Conservation (phyloP, 1,140 invertebrate species). For the Nasonia vitripennis region DNA sequence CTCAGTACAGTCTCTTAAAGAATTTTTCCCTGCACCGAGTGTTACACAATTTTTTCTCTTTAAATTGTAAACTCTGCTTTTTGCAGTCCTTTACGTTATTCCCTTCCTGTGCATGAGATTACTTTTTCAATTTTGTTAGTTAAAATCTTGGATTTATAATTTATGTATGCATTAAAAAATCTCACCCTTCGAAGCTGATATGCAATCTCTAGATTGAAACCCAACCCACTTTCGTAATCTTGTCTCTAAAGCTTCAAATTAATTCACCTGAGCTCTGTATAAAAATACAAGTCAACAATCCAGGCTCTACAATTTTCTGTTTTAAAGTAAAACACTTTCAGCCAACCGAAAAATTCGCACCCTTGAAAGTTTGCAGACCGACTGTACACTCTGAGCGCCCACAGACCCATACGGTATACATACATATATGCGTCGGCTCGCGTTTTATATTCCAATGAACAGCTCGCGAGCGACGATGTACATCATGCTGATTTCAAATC, state of each 20-base stretch:
- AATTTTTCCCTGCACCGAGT: slow-evolving; percentile 16
- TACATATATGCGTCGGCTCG: neutral
- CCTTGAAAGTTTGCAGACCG: slow-evolving; percentile 3
- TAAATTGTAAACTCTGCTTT: neutral
- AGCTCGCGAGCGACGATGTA: slow-evolving; percentile 58
- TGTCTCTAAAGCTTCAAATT: too few relatives aligned
- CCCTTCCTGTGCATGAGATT: too few relatives aligned
- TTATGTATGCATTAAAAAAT: too few relatives aligned
- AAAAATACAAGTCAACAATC: neutral
- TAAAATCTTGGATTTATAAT: too few relatives aligned
- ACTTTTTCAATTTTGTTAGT: too few relatives aligned
- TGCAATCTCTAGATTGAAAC: too few relatives aligned
- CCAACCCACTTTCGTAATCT: too few relatives aligned
- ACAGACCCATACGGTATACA: neutral
- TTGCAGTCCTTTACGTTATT: too few relatives aligned
- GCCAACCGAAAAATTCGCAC: neutral
- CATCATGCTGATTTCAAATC: slow-evolving; percentile 72
- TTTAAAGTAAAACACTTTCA: neutral
- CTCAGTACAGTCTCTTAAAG: slow-evolving; percentile 62
- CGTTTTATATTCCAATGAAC: slow-evolving; percentile 66
- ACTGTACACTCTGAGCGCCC: neutral
- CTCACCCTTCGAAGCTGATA: too few relatives aligned
- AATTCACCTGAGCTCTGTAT: neutral
- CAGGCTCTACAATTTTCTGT: neutral
- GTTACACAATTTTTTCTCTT: too few relatives aligned